Percentiles rank a stretch among this genome's conserved stretches.
phyloP scores from a whole-genome alignment of 2,888 invertebrate species.

The Ferdinandea cuprea region DNA sequence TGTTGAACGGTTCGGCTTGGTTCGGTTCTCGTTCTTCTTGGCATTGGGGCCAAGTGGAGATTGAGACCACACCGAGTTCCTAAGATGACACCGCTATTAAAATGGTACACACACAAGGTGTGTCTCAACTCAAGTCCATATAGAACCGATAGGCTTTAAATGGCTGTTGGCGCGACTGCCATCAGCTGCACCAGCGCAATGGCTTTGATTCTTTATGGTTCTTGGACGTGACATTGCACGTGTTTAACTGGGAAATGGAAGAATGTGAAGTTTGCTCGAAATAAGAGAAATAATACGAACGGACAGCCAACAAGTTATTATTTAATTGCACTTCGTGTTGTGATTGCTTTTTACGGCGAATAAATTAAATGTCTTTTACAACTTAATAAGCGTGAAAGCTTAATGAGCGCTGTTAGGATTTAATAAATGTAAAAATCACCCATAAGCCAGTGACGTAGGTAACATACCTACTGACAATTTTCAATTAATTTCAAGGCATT shows the following conservation, averaged over 20 bases:
- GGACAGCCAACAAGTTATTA: conserved; percentile 64
- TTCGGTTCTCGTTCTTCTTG: not conserved
- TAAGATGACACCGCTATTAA: conserved; percentile 73
- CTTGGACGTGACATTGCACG: conserved; percentile 74
- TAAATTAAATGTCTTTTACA: conserved; percentile 54
- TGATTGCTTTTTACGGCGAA: conserved; percentile 54
- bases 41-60: conserved; percentile 46
- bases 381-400: conserved; percentile 42
- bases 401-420: conserved; percentile 1
- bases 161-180: conserved; percentile 10
- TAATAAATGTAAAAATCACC: not conserved
- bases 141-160: conserved; percentile 62
- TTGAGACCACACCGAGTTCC: conserved; percentile 69
- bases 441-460: not conserved
- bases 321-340: conserved; percentile 67
- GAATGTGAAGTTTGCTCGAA: conserved; percentile 64
- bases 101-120: conserved; percentile 67
- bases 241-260: conserved; percentile 60
- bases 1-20: not conserved
- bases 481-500: too few relatives aligned
- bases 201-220: conserved; percentile 49
- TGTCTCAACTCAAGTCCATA: conserved; percentile 71
- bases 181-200: conserved; percentile 50
- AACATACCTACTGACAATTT: too few relatives aligned
- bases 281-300: conserved; percentile 35